Percentiles rank a stretch among this genome's conserved stretches.
These are phyloP conservation scores for Mnemiopsis leidyi DNA, from an alignment of 37 sponge, comb jelly and placozoan genomes.

Conservation along the genomic window DNA sequence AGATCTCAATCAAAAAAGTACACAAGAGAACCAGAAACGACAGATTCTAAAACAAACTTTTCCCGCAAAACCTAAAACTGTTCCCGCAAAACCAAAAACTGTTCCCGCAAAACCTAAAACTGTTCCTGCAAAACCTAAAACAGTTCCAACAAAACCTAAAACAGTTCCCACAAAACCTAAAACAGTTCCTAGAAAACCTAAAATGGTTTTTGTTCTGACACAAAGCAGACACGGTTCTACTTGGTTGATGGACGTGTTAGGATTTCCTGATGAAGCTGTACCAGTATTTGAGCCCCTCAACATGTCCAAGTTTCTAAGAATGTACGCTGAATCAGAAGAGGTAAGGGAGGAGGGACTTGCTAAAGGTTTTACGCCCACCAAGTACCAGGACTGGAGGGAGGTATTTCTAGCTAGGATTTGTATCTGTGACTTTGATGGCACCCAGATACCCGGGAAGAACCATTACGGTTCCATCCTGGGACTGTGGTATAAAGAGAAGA, in stretches of 20 bases:
- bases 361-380: background rate
- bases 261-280: background rate
- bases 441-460: background rate
- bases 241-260: conserved; percentile 14
- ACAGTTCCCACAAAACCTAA: too few relatives aligned
- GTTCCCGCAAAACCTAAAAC: too few relatives aligned
- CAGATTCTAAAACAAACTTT: too few relatives aligned
- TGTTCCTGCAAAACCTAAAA: too few relatives aligned
- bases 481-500: background rate
- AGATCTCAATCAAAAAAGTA: too few relatives aligned
- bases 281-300: conserved; percentile 58
- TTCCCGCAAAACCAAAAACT: too few relatives aligned
- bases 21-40: too few relatives aligned
- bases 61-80: too few relatives aligned
- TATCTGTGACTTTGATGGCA: background rate
- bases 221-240: conserved; percentile 27
- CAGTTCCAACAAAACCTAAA: too few relatives aligned
- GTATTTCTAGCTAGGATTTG: background rate
- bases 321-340: background rate
- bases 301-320: background rate
- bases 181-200: background rate
- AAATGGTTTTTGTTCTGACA: conserved; percentile 25
- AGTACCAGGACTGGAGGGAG: background rate
- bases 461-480: background rate
- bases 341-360: background rate